Evolutionary conservation across 2,888 invertebrate genomes (phyloP), one percentile per base, ranked within the genome.

Genomic region (Ectobius pallidus): DNA sequence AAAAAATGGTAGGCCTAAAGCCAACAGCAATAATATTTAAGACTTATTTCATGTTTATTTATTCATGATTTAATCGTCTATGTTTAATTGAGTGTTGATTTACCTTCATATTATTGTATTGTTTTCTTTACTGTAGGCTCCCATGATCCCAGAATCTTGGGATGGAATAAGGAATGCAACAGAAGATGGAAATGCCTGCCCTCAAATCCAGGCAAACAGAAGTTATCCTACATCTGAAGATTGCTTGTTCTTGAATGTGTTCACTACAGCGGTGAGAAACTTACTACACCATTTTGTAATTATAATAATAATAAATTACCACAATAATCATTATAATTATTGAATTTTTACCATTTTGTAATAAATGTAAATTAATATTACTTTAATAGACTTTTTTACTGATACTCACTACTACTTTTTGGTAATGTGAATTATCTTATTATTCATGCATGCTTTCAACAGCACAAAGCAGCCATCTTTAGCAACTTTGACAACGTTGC

Each of bases 111-210:
- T 32, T 3, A 1, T 30, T 62, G 20, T 16, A n/a, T 27, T 6
- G 7, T 62, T 9, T n/a, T 32, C 14, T 14, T 62, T 18, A 18
- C 32, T 30, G 9, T 77, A 87, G 87, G 84, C 86, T 6, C 87
- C 89, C 0, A 80, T 83, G 39, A 86, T 85, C 1, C 83, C 86
- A 9, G 80, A 84, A 44, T 80, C 82, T 16, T 89, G 89, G 85
- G 78, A 80, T 16, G 81, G 80, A 3, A 81, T 83, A 20, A 86
- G 87, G 62, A 85, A 90, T 78, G 90, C 87, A 1, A 86, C 86
- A 1, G 77, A 83, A 72, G 89, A 89, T 72, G 89, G 88, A 0
- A 88, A 88, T 0, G 84, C 86, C 52, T 89, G 89, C 75, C 87
- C 88, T 0, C 85, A 84, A 75, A 81, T 82, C 0, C 80, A 82